Percentiles rank a stretch among this genome's conserved stretches.
These are phyloP conservation scores for Pica pica DNA, from an alignment of 2,113 vertebrate species.

Conservation along the genomic window DNA sequence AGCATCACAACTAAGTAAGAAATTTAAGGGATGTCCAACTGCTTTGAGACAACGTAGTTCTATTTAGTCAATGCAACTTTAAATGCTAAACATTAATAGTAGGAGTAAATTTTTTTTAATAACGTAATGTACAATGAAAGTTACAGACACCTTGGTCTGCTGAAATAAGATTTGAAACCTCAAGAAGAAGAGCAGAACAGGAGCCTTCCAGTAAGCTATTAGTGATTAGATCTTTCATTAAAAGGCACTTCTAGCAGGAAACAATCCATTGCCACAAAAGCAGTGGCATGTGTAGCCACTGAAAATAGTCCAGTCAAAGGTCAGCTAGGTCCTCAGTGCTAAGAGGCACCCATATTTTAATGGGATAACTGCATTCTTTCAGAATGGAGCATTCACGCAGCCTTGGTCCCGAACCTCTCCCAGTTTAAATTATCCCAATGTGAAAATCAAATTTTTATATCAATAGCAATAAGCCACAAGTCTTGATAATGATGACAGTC, in stretches of 20 bases:
- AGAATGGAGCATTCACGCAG: neutral
- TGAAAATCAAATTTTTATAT: neutral
- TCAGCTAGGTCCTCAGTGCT: neutral
- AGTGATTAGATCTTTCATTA: neutral
- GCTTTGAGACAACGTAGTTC: neutral
- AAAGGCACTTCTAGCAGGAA: neutral
- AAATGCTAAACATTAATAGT: neutral
- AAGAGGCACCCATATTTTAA: neutral
- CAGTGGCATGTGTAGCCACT: neutral
- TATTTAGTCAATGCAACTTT: neutral
- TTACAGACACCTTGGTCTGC: neutral
- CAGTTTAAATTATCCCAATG: neutral
- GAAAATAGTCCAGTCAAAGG: neutral
- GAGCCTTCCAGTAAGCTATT: neutral
- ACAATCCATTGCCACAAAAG: neutral
- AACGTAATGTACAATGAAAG: neutral
- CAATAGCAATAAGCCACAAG: neutral
- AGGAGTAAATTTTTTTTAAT: neutral
- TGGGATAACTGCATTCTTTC: neutral
- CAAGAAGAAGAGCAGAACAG: neutral
- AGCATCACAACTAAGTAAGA: neutral
- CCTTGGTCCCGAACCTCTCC: neutral
- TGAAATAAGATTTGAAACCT: neutral
- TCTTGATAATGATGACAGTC: neutral
- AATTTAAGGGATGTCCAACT: neutral